Conservation (phyloP, 2,113 vertebrate species). For the Lepisosteus osseus region DNA sequence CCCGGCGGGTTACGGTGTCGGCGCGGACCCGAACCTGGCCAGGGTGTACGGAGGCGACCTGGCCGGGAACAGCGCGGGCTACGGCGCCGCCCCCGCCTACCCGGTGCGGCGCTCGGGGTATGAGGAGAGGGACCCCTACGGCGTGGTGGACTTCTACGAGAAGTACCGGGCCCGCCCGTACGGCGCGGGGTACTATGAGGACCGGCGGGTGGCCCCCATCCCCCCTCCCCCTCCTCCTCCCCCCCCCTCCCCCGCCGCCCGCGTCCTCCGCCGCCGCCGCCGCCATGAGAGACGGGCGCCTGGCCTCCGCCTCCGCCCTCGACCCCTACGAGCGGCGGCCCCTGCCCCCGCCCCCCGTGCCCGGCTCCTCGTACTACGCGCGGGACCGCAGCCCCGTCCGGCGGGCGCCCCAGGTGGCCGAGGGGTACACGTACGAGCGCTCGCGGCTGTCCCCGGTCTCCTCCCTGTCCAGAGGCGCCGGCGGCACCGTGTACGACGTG, state of each 20-base stretch:
- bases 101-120: slow-evolving; percentile 82
- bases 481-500: slow-evolving; percentile 66
- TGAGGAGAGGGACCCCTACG: slow-evolving; percentile 82
- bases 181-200: slow-evolving; percentile 79
- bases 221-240: slow-evolving; percentile 69
- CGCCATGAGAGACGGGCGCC: slow-evolving; percentile 69
- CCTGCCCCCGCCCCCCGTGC: slow-evolving; percentile 71
- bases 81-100: slow-evolving; percentile 77
- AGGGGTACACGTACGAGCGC: slow-evolving; percentile 80
- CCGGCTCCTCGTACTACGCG: slow-evolving; percentile 75
- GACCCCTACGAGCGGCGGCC: slow-evolving; percentile 81
- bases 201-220: slow-evolving; percentile 77
- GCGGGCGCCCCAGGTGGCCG: slow-evolving; percentile 73
- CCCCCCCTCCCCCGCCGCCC: slow-evolving; percentile 43
- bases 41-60: slow-evolving; percentile 73
- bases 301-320: slow-evolving; percentile 64
- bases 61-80: slow-evolving; percentile 74
- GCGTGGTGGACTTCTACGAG: slow-evolving; percentile 95
- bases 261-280: slow-evolving; percentile 51
- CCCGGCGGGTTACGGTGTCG: slow-evolving; percentile 57
- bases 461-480: slow-evolving; percentile 68
- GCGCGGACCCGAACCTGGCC: slow-evolving; percentile 62
- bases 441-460: slow-evolving; percentile 79
- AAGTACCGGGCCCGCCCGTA: slow-evolving; percentile 88
- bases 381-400: slow-evolving; percentile 93